Evolutionary conservation across 1,140 invertebrate species (phyloP).

Genomic region (Drosophila paulistorum): DNA sequence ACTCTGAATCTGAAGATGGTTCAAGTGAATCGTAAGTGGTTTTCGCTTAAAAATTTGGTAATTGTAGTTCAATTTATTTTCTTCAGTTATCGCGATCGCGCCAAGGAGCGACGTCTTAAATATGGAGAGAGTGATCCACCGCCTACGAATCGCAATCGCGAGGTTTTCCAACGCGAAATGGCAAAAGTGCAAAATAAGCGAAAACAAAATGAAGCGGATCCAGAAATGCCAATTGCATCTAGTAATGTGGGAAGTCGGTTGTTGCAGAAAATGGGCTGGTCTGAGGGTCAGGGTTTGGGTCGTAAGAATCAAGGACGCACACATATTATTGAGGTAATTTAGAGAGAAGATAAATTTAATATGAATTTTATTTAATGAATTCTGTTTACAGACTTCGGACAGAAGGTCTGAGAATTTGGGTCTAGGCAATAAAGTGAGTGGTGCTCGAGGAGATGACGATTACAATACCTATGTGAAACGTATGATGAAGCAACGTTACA

Average conservation of each 20-base stretch:
- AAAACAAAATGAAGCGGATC: conserved; percentile 68
- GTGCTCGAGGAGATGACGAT: conserved; percentile 89
- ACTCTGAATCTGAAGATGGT: conserved; percentile 19
- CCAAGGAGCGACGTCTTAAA: conserved; percentile 96
- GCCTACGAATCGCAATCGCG: conserved; percentile 88
- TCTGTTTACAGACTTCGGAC: conserved; percentile 57
- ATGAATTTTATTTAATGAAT: not conserved
- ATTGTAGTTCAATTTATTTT: not conserved
- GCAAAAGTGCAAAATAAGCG: conserved; percentile 61
- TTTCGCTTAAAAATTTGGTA: not conserved
- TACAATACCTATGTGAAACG: conserved; percentile 96
- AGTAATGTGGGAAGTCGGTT: conserved; percentile 96
- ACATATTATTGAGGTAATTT: conserved; percentile 92
- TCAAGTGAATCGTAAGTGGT: conserved; percentile 49
- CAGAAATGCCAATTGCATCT: conserved; percentile 88
- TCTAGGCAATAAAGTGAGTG: conserved; percentile 87
- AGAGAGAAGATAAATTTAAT: not conserved
- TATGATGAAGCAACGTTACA: conserved; percentile 92
- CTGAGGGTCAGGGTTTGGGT: conserved; percentile 96
- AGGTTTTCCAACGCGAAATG: conserved; percentile 86
- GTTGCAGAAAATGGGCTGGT: conserved; percentile 99
- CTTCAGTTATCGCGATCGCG: conserved; percentile 95
- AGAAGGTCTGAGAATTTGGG: conserved; percentile 86
- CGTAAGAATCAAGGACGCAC: conserved; percentile 96
- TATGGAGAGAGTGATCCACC: conserved; percentile 94